Base-by-base conservation (phyloP, 2,797 vertebrate species). In the Centroberyx gerrardi region DNA sequence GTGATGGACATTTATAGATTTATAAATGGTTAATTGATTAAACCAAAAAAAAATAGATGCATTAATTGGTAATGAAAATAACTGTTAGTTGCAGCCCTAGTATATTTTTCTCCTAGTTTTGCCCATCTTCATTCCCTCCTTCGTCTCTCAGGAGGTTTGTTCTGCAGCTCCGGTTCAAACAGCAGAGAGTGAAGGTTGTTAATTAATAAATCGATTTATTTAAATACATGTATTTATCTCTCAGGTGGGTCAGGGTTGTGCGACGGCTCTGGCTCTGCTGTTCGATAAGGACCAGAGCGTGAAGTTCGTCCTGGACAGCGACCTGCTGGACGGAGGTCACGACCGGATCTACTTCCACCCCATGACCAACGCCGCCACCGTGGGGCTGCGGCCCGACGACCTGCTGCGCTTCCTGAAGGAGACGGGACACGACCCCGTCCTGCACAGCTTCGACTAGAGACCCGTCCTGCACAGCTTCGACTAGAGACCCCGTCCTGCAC, bases 311-410 rank as follows among this genome's bases (percentile, higher is more conserved):
- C 90, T 99, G 92, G 98, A 99, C 18, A 94, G 90, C 7, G 94
- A 93, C 83, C 93, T 98, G 84, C 78, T 96, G 31, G 84, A 96
- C 62, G 96, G 95, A 2, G 94, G 94, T 33, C 94, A 98, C 0
- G 76, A 96, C 13, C 93, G 85, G 82, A 82, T 99, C 0, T 97
- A 96, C 84, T 98, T 97, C 80, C 97, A 99, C 84, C 97, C 97
- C 3, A 97, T 99, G 97, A 98, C 96, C 75, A 99, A 98, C 49
- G 64, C 93, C 13, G 97, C 97, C 70, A 96, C 96, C 66, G 90
- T 98, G 96, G 97, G 97, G 31, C 85, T 99, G 9, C 95, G 86
- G 42, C 97, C 96, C 0, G 87, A 95, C 0, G 96, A 99, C 88
- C 96, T 99, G 46, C 74, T 98, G 66, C 89, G 68, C 62, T 99